Percentiles rank a stretch among this genome's conserved stretches.
Evolutionary conservation across 2,113 vertebrate species (phyloP).

Genomic region (Rostratula benghalensis): DNA sequence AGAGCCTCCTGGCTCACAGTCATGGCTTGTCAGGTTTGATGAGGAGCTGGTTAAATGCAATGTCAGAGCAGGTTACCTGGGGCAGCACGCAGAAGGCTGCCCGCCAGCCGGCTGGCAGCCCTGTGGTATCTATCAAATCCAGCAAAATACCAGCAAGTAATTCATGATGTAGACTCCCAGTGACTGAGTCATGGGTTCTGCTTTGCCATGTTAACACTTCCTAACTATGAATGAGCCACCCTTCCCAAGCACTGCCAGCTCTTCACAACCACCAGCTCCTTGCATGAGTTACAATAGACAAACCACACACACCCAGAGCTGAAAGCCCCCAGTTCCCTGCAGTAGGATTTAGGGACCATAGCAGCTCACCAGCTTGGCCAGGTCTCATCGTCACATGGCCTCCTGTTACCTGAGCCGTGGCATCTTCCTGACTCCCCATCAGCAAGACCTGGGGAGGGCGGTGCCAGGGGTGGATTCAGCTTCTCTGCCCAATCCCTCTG

Average conservation of each 20-base stretch:
- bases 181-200: not conserved
- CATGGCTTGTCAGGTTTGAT: slow-evolving; percentile 14
- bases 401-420: not conserved
- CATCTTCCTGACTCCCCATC: not conserved
- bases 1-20: not conserved
- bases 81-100: not conserved
- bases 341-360: not conserved
- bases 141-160: not conserved
- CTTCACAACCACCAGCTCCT: not conserved
- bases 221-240: not conserved
- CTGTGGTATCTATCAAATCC: not conserved
- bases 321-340: not conserved
- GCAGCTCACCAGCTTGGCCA: not conserved
- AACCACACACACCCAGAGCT: fast-evolving
- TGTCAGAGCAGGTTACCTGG: not conserved
- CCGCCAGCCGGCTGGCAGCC: not conserved
- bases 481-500: not conserved
- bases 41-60: not conserved
- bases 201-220: not conserved
- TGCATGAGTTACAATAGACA: fast-evolving
- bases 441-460: not conserved
- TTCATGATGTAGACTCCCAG: not conserved
- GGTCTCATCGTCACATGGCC: not conserved
- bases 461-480: not conserved
- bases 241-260: not conserved